Evolutionary conservation across 2,797 vertebrate genomes (phyloP).

Genomic region (Chrysocyon brachyurus): DNA sequence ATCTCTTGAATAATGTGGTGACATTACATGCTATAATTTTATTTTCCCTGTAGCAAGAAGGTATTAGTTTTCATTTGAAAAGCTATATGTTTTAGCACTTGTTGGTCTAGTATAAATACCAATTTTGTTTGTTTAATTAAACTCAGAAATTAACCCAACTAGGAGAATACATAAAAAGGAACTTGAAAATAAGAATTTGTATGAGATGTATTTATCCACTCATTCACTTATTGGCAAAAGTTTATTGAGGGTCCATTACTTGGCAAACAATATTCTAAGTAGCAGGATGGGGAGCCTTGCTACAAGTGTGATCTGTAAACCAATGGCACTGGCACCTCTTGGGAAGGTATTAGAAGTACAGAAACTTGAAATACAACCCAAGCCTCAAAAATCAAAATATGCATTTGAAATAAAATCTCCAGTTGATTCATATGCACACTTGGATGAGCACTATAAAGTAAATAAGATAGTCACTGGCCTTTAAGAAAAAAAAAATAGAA

Average conservation of each 20-base stretch:
- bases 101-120: neutral
- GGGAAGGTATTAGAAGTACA: neutral
- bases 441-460: neutral
- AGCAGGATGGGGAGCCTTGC: neutral
- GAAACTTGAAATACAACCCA: neutral
- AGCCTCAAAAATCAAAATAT: neutral
- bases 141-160: neutral
- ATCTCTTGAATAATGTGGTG: neutral
- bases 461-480: neutral
- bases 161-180: slow-evolving; percentile 8
- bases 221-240: neutral
- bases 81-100: neutral
- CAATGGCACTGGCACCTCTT: neutral
- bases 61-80: neutral
- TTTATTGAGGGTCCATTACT: neutral
- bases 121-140: neutral
- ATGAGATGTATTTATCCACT: neutral
- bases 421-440: neutral
- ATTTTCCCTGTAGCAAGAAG: neutral
- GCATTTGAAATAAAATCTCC: neutral
- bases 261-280: neutral
- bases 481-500: slow-evolving; percentile 15
- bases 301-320: neutral
- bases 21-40: neutral
- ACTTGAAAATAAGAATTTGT: neutral